These are phyloP conservation scores for Tigriopus japonicus DNA, from an alignment of 1,140 invertebrate species.

Conservation along the genomic window DNA sequence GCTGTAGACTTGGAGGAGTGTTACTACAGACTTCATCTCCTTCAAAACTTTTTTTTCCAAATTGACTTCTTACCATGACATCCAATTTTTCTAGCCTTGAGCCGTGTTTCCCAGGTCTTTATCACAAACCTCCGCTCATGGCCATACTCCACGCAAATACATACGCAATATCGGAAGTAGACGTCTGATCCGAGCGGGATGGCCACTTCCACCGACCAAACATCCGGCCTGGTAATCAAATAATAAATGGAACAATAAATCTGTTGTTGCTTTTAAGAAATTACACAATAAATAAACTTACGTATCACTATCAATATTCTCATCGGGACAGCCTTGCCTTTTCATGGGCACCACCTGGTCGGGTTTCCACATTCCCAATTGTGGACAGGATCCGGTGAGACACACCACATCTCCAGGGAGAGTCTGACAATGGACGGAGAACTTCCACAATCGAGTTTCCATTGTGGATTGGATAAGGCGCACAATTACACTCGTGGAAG, in stretches of 20 bases:
- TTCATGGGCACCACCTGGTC: neutral
- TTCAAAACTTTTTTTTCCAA: no score
- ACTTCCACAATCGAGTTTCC: neutral
- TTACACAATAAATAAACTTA: no score
- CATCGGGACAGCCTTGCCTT: no score
- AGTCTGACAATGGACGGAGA: neutral
- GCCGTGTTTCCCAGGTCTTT: neutral
- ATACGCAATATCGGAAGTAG: neutral
- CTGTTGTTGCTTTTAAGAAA: no score
- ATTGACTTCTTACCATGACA: neutral
- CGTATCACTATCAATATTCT: no score
- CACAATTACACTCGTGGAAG: no score
- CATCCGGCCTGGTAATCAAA: no score
- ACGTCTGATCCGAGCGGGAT: neutral
- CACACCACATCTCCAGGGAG: neutral
- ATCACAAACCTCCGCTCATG: neutral
- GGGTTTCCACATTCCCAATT: neutral
- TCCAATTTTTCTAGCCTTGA: neutral
- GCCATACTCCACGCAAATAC: neutral
- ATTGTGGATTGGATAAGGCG: no score
- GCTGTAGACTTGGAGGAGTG: neutral
- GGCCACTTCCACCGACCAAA: neutral
- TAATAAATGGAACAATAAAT: no score
- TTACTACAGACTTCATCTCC: no score
- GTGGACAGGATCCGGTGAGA: neutral